Percentiles rank a stretch among this genome's conserved stretches.
Evolutionary conservation across 2,888 invertebrate species (phyloP).

Genomic region (Rhagonycha fulva): DNA sequence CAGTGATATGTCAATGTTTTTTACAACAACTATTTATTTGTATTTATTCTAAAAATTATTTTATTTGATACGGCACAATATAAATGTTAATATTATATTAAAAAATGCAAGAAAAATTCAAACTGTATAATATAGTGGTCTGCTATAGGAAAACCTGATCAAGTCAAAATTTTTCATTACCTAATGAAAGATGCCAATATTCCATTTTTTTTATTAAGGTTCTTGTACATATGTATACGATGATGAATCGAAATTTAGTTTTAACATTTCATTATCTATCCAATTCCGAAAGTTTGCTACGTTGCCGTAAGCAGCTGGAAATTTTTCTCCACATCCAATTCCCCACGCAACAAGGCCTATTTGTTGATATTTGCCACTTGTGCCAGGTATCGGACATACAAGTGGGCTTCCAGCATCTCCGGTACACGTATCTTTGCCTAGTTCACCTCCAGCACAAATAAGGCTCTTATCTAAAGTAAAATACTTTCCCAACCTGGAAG

Average conservation of each 20-base stretch:
- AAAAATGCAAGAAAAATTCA: too few species aligned
- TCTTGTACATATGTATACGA: neutral
- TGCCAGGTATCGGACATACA: conserved; percentile 63
- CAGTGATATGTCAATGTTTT: too few species aligned
- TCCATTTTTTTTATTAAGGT: too few species aligned
- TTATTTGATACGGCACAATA: too few species aligned
- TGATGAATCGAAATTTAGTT: neutral
- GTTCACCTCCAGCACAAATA: conserved; percentile 78
- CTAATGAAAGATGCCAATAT: too few species aligned
- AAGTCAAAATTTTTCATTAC: too few species aligned
- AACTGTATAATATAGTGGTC: too few species aligned
- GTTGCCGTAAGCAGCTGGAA: conserved; percentile 81
- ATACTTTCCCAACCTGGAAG: conserved; percentile 66
- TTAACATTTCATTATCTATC: conserved; percentile 66
- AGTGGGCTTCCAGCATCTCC: conserved; percentile 78
- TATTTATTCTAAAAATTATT: too few species aligned
- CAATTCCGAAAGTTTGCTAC: conserved; percentile 72
- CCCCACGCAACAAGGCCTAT: conserved; percentile 88
- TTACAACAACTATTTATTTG: too few species aligned
- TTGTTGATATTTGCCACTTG: conserved; percentile 67
- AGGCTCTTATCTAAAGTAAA: conserved; percentile 73
- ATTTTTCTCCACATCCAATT: conserved; percentile 77
- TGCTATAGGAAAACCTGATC: too few species aligned
- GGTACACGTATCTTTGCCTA: conserved; percentile 72
- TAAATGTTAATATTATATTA: too few species aligned